phyloP scores from a whole-genome alignment of 2,888 invertebrate species.

The Trypoxylon attenuatum region DNA sequence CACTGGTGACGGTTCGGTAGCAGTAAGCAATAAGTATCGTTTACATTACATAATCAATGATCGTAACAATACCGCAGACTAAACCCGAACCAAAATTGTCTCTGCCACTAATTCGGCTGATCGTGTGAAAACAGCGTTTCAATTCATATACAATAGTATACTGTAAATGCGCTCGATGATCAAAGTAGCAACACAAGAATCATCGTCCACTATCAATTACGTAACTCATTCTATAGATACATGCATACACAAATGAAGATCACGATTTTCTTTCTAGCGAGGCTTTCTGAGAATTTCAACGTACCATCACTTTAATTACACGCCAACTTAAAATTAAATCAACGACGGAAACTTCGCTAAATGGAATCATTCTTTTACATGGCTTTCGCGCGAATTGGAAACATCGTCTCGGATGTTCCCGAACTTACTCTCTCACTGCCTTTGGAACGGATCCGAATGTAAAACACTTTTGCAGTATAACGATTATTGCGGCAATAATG shows the following conservation, averaged over 20 bases:
- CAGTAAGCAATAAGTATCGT: constrained; percentile 8
- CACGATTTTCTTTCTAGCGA: neutral
- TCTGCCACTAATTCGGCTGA: neutral
- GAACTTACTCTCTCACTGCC: constrained; percentile 2
- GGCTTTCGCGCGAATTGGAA: constrained; percentile 1
- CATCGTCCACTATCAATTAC: neutral
- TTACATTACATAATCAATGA: neutral
- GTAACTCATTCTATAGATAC: neutral
- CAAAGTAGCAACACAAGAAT: neutral
- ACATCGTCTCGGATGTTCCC: constrained; percentile 13
- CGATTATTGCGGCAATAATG: constrained; percentile 19
- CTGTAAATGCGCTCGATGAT: neutral
- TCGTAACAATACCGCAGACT: neutral
- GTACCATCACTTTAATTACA: neutral
- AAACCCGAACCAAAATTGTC: neutral
- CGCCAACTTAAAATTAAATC: neutral
- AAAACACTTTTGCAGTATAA: constrained; percentile 23
- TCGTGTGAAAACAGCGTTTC: neutral
- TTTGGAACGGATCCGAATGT: constrained; percentile 21
- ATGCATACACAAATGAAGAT: neutral
- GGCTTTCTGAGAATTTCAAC: neutral
- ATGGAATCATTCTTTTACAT: neutral
- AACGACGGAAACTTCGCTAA: neutral
- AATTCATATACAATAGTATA: too few species aligned
- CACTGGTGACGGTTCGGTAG: constrained; percentile 43